Evolutionary conservation across 2,888 invertebrate species (phyloP), one percentile per base, ranked within the genome.

Genomic region (Rugalucina vietnamica): DNA sequence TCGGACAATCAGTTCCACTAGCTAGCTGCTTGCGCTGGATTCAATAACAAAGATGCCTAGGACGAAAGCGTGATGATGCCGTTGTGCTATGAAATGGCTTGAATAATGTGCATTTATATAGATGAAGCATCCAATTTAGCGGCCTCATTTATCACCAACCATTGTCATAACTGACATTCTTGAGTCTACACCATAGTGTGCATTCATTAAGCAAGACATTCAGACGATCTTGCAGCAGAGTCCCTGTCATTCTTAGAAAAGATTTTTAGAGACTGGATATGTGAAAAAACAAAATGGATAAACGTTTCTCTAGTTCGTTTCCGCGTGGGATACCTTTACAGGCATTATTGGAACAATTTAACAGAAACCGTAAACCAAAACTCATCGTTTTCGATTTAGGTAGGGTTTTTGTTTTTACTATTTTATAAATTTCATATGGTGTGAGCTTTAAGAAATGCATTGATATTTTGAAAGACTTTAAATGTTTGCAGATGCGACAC

Each of bases 291-390:
- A 65, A 65, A 21, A 65, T 65, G 65, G 65, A 65, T 34, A 65
- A 34, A 34, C 65, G 65, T 29, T 65, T 65, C 34, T 65, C 65
- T 27, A 65, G 65, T 65, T 34, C 34, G 65, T 65, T 65, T 65
- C 65, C 65, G 4, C 4, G 32, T 34, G 65, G 65, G 34, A 65
- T 65, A 65, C 34, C 65, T 10, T 29, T 65, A 12, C 65, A 34
- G 1, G 34, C 34, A 14, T 24, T 65, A 24, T 8, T 65, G 65
- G 65, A 65, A 24, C 32, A 34, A 65, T 65, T 65, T 65, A 65
- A 65, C 34, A 65, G 34, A 65, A 24, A 34, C 21, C 65, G 34
- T 1, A 65, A 65, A n/a, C 65, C 65, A 1, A 65, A 65, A 65
- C 65, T 65, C 4, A 65, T 65, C 32, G 65, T 65, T 18, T 65